Evolutionary conservation across 2,888 invertebrate species (phyloP), one percentile per base, ranked within the genome.

Genomic region (Germaria angustata): DNA sequence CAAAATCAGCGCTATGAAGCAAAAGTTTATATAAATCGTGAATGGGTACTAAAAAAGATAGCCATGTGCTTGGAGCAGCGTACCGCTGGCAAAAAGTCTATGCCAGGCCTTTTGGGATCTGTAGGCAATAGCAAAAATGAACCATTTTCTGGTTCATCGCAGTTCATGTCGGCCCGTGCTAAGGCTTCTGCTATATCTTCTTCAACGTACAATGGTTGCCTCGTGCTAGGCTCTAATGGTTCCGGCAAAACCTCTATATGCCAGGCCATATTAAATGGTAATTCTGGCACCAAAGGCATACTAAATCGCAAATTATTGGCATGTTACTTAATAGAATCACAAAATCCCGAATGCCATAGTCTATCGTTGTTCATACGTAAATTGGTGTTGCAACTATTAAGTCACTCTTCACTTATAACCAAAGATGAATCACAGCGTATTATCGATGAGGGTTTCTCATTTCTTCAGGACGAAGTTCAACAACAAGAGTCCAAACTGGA

Each of bases 11-110:
- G 81, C 13, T 73, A 69, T 36, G 66, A 59, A 39, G 65, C 84
- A n/a, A 86, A 87, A 7, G 90, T 91, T 11, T 90, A 90, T 63
- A 91, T 91, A 59, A 91, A 91, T 72, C 94, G 98, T 8, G 98
- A 99, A 91, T 99, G 98, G 98, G 97, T 97, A 6, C 96, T 98
- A 87, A 96, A 97, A 92, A 98, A 99, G 92, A 93, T 99, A 39
- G 95, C 95, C 1, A 95, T 98, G 87, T 98, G 97, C 86, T 90
- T 99, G 86, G 98, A 99, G 88, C 97, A 97, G 91, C 92, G 98
- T 80, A 95, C 96, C 0, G 95, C 96, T 0, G 94, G 94, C 15
- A 95, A 95, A 84, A 96, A 97, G 75, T 82, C 86, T 2, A 88
- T 91, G 49, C 89, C 90, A 0, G 87, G 85, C 2, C 66, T 87